These are phyloP conservation scores for Callyntrura guangdongensis DNA, from an alignment of 2,888 invertebrate species.

Conservation along the genomic window DNA sequence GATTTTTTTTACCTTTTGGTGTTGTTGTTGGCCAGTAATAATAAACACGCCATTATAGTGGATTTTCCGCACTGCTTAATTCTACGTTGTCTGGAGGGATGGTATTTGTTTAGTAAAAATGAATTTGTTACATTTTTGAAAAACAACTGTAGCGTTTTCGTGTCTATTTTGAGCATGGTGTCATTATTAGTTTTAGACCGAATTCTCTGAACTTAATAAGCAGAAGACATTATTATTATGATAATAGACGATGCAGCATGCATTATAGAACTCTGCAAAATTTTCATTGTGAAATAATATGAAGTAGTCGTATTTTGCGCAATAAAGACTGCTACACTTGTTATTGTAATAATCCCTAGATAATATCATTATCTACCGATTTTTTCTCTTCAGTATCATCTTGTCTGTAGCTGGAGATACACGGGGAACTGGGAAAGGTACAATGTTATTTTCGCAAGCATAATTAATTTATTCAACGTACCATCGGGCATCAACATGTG, in stretches of 20 bases:
- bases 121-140: neutral
- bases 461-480: conserved; percentile 43
- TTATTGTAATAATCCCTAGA: neutral
- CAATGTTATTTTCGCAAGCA: conserved; percentile 34
- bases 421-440: conserved; percentile 57
- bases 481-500: neutral
- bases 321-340: neutral
- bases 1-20: too few relatives aligned
- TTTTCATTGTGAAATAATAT: neutral
- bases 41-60: neutral
- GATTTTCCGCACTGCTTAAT: neutral
- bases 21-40: too few relatives aligned
- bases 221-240: neutral
- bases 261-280: too few relatives aligned
- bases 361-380: neutral
- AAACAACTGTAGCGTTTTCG: neutral
- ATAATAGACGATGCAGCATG: neutral
- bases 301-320: neutral
- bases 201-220: conserved; percentile 3
- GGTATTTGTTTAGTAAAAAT: neutral
- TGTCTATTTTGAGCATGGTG: neutral
- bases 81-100: neutral
- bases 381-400: neutral
- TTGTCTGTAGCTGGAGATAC: conserved; percentile 3
- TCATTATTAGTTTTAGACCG: neutral